These are phyloP conservation scores for Malurus leucopterus DNA, from an alignment of 2,797 vertebrate species.

Conservation along the genomic window DNA sequence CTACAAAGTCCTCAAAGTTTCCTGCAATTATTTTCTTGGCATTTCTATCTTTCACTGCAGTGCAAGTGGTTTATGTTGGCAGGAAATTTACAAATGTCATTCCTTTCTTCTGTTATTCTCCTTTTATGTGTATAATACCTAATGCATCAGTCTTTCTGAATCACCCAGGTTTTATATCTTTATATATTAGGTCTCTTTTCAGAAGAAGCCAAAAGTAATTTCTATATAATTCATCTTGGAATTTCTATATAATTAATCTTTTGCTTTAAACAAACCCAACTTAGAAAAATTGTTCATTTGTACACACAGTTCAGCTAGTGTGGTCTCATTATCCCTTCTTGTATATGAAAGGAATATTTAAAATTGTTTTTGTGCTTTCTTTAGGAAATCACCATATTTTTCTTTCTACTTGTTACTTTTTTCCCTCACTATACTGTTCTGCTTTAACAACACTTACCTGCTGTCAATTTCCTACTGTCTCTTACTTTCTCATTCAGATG, in stretches of 20 bases:
- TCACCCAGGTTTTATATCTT: not conserved
- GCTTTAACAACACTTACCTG: slow-evolving; percentile 21
- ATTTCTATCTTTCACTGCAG: slow-evolving; percentile 29
- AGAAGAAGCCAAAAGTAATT: not conserved
- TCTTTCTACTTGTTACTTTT: slow-evolving; percentile 6
- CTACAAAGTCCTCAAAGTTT: slow-evolving; percentile 15
- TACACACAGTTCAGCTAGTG: not conserved
- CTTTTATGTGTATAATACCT: not conserved
- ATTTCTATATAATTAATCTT: not conserved
- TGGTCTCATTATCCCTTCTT: not conserved
- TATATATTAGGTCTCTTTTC: not conserved
- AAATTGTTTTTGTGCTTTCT: not conserved
- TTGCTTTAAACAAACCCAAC: too few relatives aligned
- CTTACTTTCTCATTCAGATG: slow-evolving; percentile 13
- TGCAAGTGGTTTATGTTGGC: slow-evolving; percentile 14
- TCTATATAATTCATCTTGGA: not conserved
- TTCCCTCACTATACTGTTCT: not conserved
- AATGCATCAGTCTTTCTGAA: not conserved
- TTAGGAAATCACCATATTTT: not conserved
- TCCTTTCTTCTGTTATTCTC: slow-evolving; percentile 3
- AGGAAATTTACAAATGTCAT: slow-evolving; percentile 45
- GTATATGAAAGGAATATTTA: not conserved
- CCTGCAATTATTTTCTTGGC: slow-evolving; percentile 32
- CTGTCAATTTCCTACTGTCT: slow-evolving; percentile 18
- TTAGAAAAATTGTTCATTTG: not conserved